Conservation (phyloP, 2,113 vertebrate species). For the Engraulis encrasicolus region DNA sequence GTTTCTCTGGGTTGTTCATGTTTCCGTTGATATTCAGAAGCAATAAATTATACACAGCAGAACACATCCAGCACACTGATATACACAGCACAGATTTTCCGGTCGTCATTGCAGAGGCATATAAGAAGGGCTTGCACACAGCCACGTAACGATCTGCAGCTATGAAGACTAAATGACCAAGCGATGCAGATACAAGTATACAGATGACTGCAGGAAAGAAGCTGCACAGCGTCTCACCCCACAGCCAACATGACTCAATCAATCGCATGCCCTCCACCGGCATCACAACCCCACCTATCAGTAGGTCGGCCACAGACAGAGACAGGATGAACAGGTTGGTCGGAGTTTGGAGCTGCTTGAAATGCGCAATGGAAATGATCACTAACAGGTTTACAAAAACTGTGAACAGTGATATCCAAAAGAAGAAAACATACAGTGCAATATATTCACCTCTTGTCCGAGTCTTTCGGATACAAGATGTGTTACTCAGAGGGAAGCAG, state of each 20-base stretch:
- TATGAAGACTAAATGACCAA: constrained; percentile 38
- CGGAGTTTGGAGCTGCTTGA: constrained; percentile 51
- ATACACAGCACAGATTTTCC: neutral
- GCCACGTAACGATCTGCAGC: constrained; percentile 41
- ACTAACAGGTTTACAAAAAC: constrained; percentile 42
- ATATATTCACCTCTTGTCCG: neutral
- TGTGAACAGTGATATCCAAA: constrained; percentile 59
- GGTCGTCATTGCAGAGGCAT: constrained; percentile 28
- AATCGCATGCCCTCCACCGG: constrained; percentile 64
- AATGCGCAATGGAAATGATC: constrained; percentile 38
- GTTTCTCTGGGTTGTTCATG: constrained; percentile 54
- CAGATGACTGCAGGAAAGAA: constrained; percentile 20
- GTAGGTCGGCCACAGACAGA: constrained; percentile 42
- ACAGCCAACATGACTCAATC: constrained; percentile 40
- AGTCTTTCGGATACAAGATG: constrained; percentile 6
- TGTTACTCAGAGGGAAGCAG: constrained; percentile 17
- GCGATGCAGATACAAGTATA: constrained; percentile 23
- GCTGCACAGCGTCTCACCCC: constrained; percentile 28
- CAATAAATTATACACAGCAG: constrained; percentile 14
- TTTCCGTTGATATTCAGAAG: constrained; percentile 18
- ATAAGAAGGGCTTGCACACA: constrained; percentile 40
- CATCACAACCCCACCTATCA: constrained; percentile 68
- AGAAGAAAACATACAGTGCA: constrained; percentile 2
- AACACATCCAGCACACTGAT: constrained; percentile 11
- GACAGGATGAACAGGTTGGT: constrained; percentile 46